Evolutionary conservation across 2,797 vertebrate species (phyloP).

Genomic region (Intellagama lesueurii): DNA sequence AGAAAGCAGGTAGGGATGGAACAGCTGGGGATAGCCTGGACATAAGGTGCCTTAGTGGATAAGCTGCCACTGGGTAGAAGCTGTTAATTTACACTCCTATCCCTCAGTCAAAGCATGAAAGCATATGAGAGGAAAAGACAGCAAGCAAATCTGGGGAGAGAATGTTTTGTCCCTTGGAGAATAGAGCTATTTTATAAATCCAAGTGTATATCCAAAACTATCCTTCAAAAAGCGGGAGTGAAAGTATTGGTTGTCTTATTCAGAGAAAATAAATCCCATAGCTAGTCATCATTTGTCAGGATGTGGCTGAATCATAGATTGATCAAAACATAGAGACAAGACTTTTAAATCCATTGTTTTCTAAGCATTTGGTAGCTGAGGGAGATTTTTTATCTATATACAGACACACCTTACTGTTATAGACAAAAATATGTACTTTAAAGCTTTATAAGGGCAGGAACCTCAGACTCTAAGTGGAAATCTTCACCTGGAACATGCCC

Average conservation of each 20-base stretch:
- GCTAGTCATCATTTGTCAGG: neutral
- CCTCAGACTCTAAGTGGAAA: neutral
- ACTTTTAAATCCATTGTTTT: neutral
- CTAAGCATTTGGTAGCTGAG: neutral
- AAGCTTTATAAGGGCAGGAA: neutral
- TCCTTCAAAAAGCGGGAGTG: neutral
- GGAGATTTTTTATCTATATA: neutral
- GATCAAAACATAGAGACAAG: neutral
- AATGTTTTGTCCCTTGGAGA: neutral
- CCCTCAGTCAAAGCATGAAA: neutral
- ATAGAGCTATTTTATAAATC: neutral
- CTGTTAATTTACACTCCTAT: neutral
- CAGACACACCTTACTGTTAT: neutral
- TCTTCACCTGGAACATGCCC: neutral
- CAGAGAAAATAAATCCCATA: neutral
- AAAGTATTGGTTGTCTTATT: neutral
- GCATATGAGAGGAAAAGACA: neutral
- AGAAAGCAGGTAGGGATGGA: no score
- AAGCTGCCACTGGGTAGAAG: neutral
- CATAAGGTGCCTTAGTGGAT: no score
- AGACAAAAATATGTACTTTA: neutral
- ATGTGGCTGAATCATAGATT: neutral
- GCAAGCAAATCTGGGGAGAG: neutral
- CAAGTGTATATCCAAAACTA: neutral
- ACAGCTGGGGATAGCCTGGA: no score